Evolutionary conservation across 2,113 vertebrate species (phyloP).

Genomic region (Pongo abelii): DNA sequence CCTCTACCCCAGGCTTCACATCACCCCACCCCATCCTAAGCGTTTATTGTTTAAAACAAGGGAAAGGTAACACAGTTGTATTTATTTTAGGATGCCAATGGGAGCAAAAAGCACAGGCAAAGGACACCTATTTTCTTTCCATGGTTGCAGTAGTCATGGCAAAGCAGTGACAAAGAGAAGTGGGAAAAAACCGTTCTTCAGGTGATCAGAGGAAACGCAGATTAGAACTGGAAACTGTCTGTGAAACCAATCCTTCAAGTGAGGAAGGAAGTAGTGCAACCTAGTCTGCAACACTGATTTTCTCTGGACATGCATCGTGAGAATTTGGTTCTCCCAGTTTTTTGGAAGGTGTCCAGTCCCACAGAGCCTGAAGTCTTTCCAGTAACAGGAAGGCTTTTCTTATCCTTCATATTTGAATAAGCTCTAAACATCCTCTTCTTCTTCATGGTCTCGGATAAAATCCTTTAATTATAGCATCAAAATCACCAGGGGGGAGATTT

Average conservation of each 20-base stretch:
- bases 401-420: background rate
- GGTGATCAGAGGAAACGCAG: background rate
- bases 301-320: rapidly evolving
- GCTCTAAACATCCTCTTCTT: background rate
- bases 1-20: background rate
- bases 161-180: background rate
- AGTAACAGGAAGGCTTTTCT: background rate
- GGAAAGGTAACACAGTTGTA: background rate
- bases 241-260: background rate
- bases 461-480: background rate
- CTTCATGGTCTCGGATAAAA: background rate
- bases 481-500: background rate
- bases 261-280: background rate
- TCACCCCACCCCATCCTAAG: background rate
- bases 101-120: background rate
- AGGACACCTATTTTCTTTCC: background rate
- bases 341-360: background rate
- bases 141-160: background rate
- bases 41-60: background rate
- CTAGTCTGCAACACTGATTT: background rate
- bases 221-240: background rate
- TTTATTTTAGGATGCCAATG: background rate
- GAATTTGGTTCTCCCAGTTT: too few relatives aligned
- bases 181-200: background rate
- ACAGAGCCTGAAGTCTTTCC: background rate